These are phyloP conservation scores for Pangasius mekongensis DNA, from an alignment of 2,797 vertebrate species.

Conservation along the genomic window DNA sequence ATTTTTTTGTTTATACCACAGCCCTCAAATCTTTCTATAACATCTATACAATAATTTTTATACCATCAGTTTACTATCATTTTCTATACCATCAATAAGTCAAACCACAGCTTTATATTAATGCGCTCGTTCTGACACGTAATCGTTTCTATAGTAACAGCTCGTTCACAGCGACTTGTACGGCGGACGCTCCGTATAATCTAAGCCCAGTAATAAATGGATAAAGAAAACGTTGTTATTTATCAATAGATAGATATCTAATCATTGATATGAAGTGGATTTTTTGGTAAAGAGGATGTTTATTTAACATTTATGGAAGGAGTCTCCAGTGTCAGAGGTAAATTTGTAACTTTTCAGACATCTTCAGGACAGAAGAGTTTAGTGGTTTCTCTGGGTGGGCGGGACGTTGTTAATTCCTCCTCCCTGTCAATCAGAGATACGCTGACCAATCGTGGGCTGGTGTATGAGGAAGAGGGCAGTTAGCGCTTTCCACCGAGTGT, in stretches of 20 bases:
- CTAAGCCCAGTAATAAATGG: neutral
- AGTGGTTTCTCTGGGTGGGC: neutral
- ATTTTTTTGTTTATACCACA: neutral
- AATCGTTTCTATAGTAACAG: neutral
- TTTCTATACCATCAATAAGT: no score
- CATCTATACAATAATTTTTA: neutral
- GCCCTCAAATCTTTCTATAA: neutral
- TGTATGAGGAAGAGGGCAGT: neutral
- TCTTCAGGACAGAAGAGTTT: neutral
- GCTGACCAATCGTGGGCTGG: neutral
- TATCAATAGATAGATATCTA: neutral
- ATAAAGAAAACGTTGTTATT: neutral
- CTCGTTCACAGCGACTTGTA: neutral
- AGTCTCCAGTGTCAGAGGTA: neutral
- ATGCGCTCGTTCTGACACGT: neutral
- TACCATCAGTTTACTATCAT: neutral
- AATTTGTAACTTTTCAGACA: neutral
- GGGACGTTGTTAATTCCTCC: neutral
- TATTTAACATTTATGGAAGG: neutral
- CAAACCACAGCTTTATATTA: no score
- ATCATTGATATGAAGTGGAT: neutral
- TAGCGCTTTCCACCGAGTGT: neutral
- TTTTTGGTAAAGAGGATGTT: neutral
- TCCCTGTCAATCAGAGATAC: neutral
- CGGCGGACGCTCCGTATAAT: no score